phyloP scores from a whole-genome alignment of 2,888 invertebrate species.

The Euclidia mi region DNA sequence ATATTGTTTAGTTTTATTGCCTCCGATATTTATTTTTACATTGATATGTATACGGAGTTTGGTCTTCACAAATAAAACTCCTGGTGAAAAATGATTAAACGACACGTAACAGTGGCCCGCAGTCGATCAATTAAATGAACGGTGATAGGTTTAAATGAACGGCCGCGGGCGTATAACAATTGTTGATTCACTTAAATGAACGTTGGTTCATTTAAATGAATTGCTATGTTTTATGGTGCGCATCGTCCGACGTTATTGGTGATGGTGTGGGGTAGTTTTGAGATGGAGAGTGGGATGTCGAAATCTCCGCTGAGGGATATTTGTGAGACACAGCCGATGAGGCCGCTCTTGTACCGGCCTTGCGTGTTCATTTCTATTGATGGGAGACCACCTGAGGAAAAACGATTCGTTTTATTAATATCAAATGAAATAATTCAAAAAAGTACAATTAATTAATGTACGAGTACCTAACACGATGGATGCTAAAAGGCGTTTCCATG shows the following conservation, averaged over 20 bases:
- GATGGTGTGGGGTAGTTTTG: slow-evolving; percentile 91
- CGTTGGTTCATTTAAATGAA: slow-evolving; percentile 62
- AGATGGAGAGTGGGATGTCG: slow-evolving; percentile 92
- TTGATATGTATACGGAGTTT: slow-evolving; percentile 85
- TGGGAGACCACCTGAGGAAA: slow-evolving; percentile 94
- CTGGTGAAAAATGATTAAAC: slow-evolving; percentile 40
- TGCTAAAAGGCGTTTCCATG: too few species aligned
- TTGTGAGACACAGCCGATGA: slow-evolving; percentile 95
- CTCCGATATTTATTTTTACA: slow-evolving; percentile 74
- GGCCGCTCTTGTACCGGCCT: slow-evolving; percentile 93
- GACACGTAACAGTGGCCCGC: slow-evolving; percentile 55
- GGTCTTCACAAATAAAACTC: slow-evolving; percentile 58
- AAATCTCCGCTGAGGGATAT: slow-evolving; percentile 95
- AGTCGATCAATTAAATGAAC: slow-evolving; percentile 49
- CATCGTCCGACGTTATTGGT: slow-evolving; percentile 88
- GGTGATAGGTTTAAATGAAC: slow-evolving; percentile 64
- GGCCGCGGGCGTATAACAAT: slow-evolving; percentile 21
- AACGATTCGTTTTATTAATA: too few species aligned
- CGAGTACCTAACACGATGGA: too few species aligned
- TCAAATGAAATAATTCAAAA: too few species aligned
- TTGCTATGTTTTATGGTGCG: slow-evolving; percentile 72
- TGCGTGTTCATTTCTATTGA: slow-evolving; percentile 93
- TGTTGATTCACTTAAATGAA: slow-evolving; percentile 55
- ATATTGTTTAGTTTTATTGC: slow-evolving; percentile 77
- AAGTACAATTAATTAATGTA: too few species aligned